These are phyloP conservation scores for Pachycephala philippinensis DNA, from an alignment of 2,113 vertebrate species.

Conservation along the genomic window DNA sequence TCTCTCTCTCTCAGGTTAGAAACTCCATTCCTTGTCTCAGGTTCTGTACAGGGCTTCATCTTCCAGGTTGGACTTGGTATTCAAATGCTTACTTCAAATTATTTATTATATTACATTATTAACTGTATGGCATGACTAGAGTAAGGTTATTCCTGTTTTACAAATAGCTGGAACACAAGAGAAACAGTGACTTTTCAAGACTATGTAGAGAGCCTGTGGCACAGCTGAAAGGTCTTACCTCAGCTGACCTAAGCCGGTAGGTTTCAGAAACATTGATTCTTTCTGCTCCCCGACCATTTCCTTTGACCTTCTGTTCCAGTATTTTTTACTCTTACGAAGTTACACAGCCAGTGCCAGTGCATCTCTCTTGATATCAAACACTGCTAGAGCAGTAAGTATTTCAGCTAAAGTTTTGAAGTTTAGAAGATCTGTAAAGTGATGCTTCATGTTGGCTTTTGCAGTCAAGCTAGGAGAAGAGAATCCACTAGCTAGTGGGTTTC, in stretches of 20 bases:
- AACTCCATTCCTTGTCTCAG: neutral
- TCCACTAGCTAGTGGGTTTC: neutral
- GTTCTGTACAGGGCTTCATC: neutral
- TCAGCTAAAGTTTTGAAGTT: neutral
- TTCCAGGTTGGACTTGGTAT: neutral
- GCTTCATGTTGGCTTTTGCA: neutral
- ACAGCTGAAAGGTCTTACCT: neutral
- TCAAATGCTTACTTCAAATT: neutral
- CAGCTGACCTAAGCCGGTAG: neutral
- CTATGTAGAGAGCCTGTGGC: neutral
- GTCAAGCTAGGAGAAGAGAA: neutral
- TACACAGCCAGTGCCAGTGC: neutral
- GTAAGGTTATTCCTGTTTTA: neutral
- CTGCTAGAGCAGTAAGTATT: neutral
- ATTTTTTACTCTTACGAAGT: neutral
- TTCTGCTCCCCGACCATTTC: neutral
- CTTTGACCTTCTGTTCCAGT: neutral
- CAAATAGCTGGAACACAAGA: neutral
- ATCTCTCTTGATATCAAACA: neutral
- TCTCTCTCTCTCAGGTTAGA: neutral
- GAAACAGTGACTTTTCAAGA: neutral
- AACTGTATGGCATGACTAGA: neutral
- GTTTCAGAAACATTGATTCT: neutral
- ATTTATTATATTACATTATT: neutral
- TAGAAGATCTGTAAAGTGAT: neutral